These are phyloP conservation scores for Garra rufa DNA, from an alignment of 2,113 vertebrate genomes.

Conservation along the genomic window DNA sequence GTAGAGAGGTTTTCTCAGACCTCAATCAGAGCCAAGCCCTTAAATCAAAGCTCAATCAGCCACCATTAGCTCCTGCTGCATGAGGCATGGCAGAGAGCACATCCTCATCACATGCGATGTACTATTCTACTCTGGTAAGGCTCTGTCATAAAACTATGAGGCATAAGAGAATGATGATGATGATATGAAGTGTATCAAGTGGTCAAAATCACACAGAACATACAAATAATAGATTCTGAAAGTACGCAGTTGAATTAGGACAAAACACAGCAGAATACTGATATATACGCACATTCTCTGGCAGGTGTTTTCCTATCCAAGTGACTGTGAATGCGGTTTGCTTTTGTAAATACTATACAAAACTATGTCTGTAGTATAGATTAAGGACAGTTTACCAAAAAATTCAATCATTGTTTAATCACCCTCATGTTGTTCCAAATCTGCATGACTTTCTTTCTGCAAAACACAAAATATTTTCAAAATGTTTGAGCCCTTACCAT, in stretches of 20 bases:
- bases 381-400: neutral
- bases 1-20: constrained; percentile 32
- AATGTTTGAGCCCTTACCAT: neutral
- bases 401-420: neutral
- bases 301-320: neutral
- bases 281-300: neutral
- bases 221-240: neutral
- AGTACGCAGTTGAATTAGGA: neutral
- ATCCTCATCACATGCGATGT: neutral
- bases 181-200: neutral
- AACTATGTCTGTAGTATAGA: too few relatives aligned
- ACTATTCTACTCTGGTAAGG: neutral
- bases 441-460: neutral
- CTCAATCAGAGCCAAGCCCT: constrained; percentile 41
- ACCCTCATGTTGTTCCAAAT: neutral
- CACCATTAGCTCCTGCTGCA: constrained; percentile 11
- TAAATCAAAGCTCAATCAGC: constrained; percentile 44
- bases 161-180: neutral
- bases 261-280: neutral
- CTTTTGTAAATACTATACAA: constrained; percentile 20
- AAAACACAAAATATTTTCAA: neutral
- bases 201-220: neutral
- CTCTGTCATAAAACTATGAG: neutral
- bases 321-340: neutral
- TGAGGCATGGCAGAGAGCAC: constrained; percentile 5